Evolutionary conservation across 2,888 invertebrate species (phyloP).

Genomic region (Gymnosoma rotundatum): DNA sequence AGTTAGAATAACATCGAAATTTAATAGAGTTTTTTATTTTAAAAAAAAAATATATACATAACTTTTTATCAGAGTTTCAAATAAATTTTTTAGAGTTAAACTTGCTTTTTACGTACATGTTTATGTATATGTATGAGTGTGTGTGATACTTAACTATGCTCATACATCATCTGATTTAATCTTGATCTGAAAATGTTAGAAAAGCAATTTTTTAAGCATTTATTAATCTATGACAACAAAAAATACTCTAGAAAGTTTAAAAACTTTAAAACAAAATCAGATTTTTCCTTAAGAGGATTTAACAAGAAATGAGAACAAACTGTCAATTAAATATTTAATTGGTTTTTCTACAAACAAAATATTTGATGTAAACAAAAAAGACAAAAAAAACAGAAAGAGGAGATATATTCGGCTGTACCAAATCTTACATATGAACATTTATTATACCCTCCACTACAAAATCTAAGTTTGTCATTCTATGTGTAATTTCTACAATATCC

Average conservation of each 20-base stretch:
- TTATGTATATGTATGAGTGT: not conserved
- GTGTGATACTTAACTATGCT: not conserved
- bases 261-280: slow-evolving; percentile 8
- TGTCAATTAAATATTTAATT: too few relatives aligned
- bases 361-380: not conserved
- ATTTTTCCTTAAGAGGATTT: not conserved
- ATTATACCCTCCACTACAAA: too few relatives aligned
- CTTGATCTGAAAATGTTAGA: slow-evolving; percentile 13
- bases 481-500: too few relatives aligned
- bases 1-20: slow-evolving; percentile 41
- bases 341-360: too few relatives aligned
- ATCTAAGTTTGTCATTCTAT: too few relatives aligned
- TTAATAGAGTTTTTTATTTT: slow-evolving; percentile 6
- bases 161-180: not conserved
- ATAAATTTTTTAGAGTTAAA: slow-evolving; percentile 23
- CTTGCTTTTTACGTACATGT: not conserved
- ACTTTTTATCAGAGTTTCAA: slow-evolving; percentile 26
- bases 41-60: not conserved
- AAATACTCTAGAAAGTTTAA: slow-evolving; percentile 2
- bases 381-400: too few relatives aligned
- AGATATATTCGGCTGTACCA: too few relatives aligned
- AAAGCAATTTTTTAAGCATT: slow-evolving; percentile 2
- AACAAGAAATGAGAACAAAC: too few relatives aligned
- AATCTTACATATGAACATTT: too few relatives aligned
- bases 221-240: slow-evolving; percentile 18